Evolutionary conservation across 1,140 invertebrate genomes (phyloP).

Genomic region (Megathymus violae): DNA sequence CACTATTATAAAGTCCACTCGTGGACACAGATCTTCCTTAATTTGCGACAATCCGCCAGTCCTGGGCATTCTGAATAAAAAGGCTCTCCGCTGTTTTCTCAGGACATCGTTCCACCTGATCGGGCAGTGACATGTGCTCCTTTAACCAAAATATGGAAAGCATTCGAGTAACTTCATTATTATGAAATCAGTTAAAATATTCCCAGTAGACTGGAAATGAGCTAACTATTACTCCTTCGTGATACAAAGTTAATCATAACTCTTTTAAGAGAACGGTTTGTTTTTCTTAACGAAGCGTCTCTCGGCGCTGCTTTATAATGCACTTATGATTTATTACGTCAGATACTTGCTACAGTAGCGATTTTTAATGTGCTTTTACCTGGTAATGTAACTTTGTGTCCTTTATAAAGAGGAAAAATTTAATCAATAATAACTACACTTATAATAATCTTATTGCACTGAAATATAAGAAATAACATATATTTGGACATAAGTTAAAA

Average conservation of each 20-base stretch:
- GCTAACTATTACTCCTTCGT: constrained; percentile 34
- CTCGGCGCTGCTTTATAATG: constrained; percentile 58
- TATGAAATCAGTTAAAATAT: not conserved
- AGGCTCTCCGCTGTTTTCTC: no score
- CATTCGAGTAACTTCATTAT: constrained; percentile 1
- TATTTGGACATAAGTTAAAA: no score
- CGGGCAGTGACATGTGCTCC: no score
- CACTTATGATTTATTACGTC: constrained; percentile 71
- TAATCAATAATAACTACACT: no score
- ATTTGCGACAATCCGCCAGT: no score
- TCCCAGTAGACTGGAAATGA: not conserved
- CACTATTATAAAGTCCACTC: no score
- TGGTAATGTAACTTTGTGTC: constrained; percentile 37
- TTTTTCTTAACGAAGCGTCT: constrained; percentile 69
- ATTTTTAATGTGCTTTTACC: constrained; percentile 55
- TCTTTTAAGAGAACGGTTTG: constrained; percentile 56
- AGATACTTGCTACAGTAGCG: constrained; percentile 49
- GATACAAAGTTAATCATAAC: constrained; percentile 53
- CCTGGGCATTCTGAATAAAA: no score
- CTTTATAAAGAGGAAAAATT: constrained; percentile 9
- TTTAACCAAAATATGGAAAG: no score
- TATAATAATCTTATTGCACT: no score
- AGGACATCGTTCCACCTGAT: no score
- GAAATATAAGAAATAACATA: no score
- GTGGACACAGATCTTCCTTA: no score